Evolutionary conservation across 2,888 invertebrate species (phyloP), one percentile per base, ranked within the genome.

Genomic region (Calameuta idolon): DNA sequence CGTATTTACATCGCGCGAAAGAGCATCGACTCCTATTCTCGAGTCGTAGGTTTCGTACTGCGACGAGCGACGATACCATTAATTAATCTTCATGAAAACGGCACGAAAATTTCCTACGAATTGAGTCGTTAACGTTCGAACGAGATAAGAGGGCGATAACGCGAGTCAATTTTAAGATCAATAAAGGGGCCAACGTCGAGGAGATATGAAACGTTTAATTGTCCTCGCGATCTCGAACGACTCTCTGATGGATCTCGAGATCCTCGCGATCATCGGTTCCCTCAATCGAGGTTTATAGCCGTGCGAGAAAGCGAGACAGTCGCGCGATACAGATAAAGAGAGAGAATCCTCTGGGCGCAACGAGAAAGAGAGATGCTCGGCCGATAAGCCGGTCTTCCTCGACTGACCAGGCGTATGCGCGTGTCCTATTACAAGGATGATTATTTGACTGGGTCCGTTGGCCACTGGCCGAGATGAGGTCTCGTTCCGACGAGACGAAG

Each of bases 351-450:
- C 15, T 9, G 40, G 40, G 5, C 9, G 23, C 23, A 55, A 55
- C 40, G 23, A 55, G 55, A n/a, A n/a, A 55, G 5, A 55, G 23
- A 55, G 12, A 35, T 55, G 55, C 55, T 9, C 55, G 55, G 23
- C 55, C 9, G 55, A 55, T 55, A 55, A 55, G 55, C 23, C 55
- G 55, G 55, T 55, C 55, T 55, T 55, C 55, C 1, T 55, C 55
- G 55, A 55, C 75, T 34, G 37, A 34, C 69, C 34, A 74, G 74
- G 55, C 83, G 79, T 81, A 80, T 81, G 80, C 80, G 78, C 81
- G 83, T 84, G 83, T 86, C 83, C 83, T 79, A 86, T 85, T 86
- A 86, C 85, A 81, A 74, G 82, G 83, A 83, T 83, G 87, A 87
- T 87, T 86, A 85, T 86, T 86, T 81, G 84, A 85, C 82, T 81